Conservation (phyloP, 2,888 invertebrate species). For the Drosophila limbata region DNA sequence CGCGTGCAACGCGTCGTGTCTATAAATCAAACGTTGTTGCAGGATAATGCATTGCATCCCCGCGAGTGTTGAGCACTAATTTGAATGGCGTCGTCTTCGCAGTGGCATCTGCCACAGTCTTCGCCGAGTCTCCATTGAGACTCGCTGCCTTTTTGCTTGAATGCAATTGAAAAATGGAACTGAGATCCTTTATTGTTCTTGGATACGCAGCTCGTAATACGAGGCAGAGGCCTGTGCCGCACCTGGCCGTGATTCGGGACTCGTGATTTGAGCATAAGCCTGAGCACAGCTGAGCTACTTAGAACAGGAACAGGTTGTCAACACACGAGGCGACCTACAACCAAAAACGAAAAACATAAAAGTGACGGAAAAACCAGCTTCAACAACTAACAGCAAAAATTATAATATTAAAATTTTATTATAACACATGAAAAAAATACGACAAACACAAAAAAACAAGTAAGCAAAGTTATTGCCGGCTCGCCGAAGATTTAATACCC, state of each 20-base stretch:
- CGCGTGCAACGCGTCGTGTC: conserved; percentile 48
- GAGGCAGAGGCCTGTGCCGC: conserved; percentile 34
- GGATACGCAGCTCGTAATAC: conserved; percentile 23
- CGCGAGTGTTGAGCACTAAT: conserved; percentile 70
- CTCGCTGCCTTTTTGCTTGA: conserved; percentile 59
- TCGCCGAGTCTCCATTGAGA: conserved; percentile 4
- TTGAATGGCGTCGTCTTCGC: conserved; percentile 55
- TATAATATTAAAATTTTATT: conserved; percentile 67
- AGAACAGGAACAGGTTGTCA: conserved; percentile 54
- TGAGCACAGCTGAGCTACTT: conserved; percentile 50
- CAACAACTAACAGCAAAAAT: conserved; percentile 55
- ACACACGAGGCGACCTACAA: conserved; percentile 34
- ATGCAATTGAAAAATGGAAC: conserved; percentile 61
- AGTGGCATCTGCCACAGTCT: conserved; percentile 51
- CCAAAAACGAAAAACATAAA: neutral
- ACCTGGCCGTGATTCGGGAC: conserved; percentile 68
- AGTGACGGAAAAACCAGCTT: conserved; percentile 40
- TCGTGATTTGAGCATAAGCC: conserved; percentile 52
- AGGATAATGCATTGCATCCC: conserved; percentile 73
- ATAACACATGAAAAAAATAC: conserved; percentile 18
- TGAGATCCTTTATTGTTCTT: conserved; percentile 37
- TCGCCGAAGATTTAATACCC: neutral
- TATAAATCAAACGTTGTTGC: conserved; percentile 71
- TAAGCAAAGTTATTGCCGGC: neutral
- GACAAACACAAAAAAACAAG: neutral